Percentiles rank a stretch among this genome's conserved stretches.
Evolutionary conservation across 2,888 invertebrate genomes (phyloP).

Genomic region (Phalera bucephala): DNA sequence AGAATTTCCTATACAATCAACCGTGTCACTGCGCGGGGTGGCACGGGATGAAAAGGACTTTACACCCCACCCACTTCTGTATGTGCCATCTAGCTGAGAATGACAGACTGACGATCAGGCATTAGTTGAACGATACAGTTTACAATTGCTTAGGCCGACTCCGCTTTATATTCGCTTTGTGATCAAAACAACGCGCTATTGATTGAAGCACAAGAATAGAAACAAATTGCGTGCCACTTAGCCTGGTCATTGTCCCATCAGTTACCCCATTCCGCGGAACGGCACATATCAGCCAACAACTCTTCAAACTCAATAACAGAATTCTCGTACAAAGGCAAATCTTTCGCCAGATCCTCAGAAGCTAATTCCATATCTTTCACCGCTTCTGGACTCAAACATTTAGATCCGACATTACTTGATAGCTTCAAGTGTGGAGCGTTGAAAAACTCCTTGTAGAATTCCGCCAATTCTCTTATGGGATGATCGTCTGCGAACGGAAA

Average conservation of each 20-base stretch:
- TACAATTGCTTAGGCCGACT: too few relatives aligned
- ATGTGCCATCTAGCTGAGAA: too few relatives aligned
- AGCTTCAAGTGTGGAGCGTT: conserved; percentile 83
- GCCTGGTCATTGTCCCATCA: conserved; percentile 44
- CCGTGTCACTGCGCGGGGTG: too few relatives aligned
- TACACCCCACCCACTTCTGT: too few relatives aligned
- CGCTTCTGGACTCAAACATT: conserved; percentile 41
- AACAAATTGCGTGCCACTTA: too few relatives aligned
- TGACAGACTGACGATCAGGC: too few relatives aligned
- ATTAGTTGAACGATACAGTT: too few relatives aligned
- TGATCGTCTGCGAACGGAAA: conserved; percentile 90
- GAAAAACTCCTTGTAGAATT: conserved; percentile 92
- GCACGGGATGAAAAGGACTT: too few relatives aligned
- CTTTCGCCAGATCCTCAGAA: conserved; percentile 84
- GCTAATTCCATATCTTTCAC: conserved; percentile 59
- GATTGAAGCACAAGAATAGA: too few relatives aligned
- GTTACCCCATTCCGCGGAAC: conserved; percentile 84
- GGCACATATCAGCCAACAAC: conserved; percentile 87
- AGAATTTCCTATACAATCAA: too few relatives aligned
- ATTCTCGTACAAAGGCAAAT: conserved; percentile 88
- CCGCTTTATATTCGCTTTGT: too few relatives aligned
- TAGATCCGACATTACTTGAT: conserved; percentile 44
- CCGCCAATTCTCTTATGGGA: conserved; percentile 88
- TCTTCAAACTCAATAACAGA: conserved; percentile 90
- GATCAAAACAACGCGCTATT: too few relatives aligned